Evolutionary conservation across 2,113 vertebrate genomes (phyloP).

Genomic region (Hippocampus mohnikei): DNA sequence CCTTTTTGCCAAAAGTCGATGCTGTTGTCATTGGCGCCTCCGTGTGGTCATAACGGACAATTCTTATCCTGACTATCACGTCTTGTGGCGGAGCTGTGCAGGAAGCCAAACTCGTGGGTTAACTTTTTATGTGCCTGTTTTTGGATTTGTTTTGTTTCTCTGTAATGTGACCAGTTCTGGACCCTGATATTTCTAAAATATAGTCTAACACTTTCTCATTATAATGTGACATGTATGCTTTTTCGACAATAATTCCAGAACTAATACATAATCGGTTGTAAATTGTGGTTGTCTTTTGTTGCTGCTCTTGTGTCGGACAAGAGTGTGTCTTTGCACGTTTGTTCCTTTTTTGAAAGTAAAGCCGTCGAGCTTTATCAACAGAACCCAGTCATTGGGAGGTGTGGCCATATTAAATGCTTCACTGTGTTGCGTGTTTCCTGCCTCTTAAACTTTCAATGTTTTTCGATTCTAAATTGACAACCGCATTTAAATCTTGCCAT

Average conservation of each 20-base stretch:
- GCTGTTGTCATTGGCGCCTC: conserved; percentile 39
- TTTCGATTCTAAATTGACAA: conserved; percentile 25
- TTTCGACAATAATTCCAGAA: conserved; percentile 46
- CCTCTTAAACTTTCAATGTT: background rate
- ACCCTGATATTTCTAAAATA: conserved; percentile 36
- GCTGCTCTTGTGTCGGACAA: conserved; percentile 41
- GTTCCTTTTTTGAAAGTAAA: conserved; percentile 32
- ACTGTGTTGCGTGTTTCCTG: background rate
- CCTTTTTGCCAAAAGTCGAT: conserved; percentile 86
- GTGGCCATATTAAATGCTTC: conserved; percentile 5
- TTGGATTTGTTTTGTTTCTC: conserved; percentile 7
- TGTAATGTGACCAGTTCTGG: conserved; percentile 27
- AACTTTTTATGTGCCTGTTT: conserved; percentile 61
- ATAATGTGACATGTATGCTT: conserved; percentile 64
- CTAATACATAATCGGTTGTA: conserved; percentile 52
- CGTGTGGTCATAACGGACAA: background rate
- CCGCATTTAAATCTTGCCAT: conserved; percentile 16
- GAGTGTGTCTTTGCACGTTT: conserved; percentile 57
- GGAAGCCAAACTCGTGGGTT: conserved; percentile 39
- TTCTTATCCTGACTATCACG: background rate
- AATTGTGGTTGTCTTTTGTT: conserved; percentile 37
- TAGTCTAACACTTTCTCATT: conserved; percentile 42
- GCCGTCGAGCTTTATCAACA: conserved; percentile 53
- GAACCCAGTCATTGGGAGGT: conserved; percentile 21
- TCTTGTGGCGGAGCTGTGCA: conserved; percentile 42